These are phyloP conservation scores for Urocitellus parryii DNA, from an alignment of 2,113 vertebrate species.

Conservation along the genomic window DNA sequence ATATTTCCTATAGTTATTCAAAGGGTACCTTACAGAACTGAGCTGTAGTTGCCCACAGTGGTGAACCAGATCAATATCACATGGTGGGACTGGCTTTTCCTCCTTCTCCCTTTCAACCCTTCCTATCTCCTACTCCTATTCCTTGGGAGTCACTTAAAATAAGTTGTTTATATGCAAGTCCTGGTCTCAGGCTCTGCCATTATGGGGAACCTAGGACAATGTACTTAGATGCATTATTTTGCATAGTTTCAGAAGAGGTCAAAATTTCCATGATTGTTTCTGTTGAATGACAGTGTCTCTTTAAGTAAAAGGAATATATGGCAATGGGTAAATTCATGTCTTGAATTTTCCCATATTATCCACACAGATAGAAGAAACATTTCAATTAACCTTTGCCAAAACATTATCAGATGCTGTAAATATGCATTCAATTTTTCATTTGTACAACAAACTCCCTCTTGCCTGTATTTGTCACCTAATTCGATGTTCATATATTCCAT, in stretches of 20 bases:
- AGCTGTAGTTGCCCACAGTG: not conserved
- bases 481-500: not conserved
- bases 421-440: slow-evolving; percentile 16
- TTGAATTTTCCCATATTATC: not conserved
- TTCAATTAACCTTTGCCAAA: slow-evolving; percentile 31
- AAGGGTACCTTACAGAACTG: not conserved
- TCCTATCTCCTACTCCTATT: not conserved
- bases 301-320: not conserved
- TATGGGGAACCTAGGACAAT: not conserved
- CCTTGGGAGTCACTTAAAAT: not conserved
- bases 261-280: not conserved
- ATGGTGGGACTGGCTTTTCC: not conserved
- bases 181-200: not conserved
- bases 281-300: not conserved
- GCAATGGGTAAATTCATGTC: not conserved
- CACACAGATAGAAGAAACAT: not conserved
- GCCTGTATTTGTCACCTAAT: not conserved
- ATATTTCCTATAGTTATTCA: not conserved
- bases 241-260: not conserved
- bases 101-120: not conserved
- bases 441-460: not conserved
- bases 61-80: not conserved
- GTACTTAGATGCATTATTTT: not conserved
- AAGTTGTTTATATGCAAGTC: not conserved
- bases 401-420: slow-evolving; percentile 48